Base-by-base conservation (phyloP, 2,888 invertebrate species). In the Aplocera efformata region DNA sequence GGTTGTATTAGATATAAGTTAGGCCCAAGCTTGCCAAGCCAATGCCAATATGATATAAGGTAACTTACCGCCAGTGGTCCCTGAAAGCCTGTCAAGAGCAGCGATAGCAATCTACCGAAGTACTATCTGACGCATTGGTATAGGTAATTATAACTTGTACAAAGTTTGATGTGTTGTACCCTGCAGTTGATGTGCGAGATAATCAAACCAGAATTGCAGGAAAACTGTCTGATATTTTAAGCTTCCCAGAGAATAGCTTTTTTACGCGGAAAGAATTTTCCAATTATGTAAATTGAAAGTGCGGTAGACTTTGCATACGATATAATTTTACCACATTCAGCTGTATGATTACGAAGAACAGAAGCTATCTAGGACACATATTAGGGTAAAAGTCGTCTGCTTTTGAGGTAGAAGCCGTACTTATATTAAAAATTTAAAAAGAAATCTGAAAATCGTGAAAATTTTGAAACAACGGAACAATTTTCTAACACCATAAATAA, bases 21-120 rank as follows among this genome's bases (percentile, higher is more conserved):
- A 23, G 1, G 29, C 7, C 26, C 21, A 37, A 33, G 23, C 29
- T 45, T 23, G 32, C 26, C 21, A 37, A 33, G 23, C 29, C 30
- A 23, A 36, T 27, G 13, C 2, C 13, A 3, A 17, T 17, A 17
- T 17, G 13, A 17, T 17, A 17, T 17, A 17, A 42, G n/a, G 17
- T 13, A 17, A 27, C n/a, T n/a, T n/a, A n/a, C n/a, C 40, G 22
- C 24, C 11, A 24, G 32, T 32, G 48, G 53, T 42, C 40, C 42
- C 42, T 61, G 67, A 73, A 72, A 66, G 56, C 63, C 67, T 74
- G 75, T 75, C 75, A 68, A 49, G 52, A 48, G 49, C 75, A 74
- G 66, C 51, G 56, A 49, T 45, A 47, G 49, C 53, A 63, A 64
- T 64, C 63, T 58, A 54, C 55, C 48, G 55, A 56, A 54, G 61